Conservation (phyloP, 2,888 invertebrate species). For the Drosophila antonietae region DNA sequence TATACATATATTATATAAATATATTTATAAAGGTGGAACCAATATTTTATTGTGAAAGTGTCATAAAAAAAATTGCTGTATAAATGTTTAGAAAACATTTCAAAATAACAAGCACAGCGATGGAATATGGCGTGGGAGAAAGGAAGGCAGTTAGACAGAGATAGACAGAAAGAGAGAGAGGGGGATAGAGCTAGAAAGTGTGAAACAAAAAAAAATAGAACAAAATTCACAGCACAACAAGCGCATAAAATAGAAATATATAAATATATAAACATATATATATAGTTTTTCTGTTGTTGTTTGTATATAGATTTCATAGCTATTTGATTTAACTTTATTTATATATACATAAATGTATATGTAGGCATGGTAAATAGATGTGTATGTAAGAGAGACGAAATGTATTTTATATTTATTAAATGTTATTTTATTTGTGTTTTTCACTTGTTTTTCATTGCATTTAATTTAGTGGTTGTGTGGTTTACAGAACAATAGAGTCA, state of each 20-base stretch:
- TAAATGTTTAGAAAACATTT: constrained; percentile 66
- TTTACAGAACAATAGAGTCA: constrained; percentile 52
- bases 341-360: constrained; percentile 10
- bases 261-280: constrained; percentile 31
- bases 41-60: constrained; percentile 62
- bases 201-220: constrained; percentile 41
- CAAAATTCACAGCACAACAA: constrained; percentile 71
- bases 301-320: constrained; percentile 21
- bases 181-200: constrained; percentile 12
- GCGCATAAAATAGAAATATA: constrained; percentile 66
- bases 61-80: constrained; percentile 54
- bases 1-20: constrained; percentile 16
- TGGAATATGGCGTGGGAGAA: constrained; percentile 16
- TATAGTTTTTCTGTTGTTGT: constrained; percentile 6
- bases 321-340: constrained; percentile 21
- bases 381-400: constrained; percentile 6
- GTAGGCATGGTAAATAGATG: background rate
- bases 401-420: constrained; percentile 41
- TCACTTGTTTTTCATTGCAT: constrained; percentile 31
- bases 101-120: constrained; percentile 41
- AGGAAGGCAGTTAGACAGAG: constrained; percentile 19
- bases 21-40: constrained; percentile 38
- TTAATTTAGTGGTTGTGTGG: constrained; percentile 55
- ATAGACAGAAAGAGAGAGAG: constrained; percentile 15
- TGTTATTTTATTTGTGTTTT: constrained; percentile 33